Evolutionary conservation across 2,113 vertebrate genomes (phyloP).

Genomic region (Myrmecophaga tridactyla): DNA sequence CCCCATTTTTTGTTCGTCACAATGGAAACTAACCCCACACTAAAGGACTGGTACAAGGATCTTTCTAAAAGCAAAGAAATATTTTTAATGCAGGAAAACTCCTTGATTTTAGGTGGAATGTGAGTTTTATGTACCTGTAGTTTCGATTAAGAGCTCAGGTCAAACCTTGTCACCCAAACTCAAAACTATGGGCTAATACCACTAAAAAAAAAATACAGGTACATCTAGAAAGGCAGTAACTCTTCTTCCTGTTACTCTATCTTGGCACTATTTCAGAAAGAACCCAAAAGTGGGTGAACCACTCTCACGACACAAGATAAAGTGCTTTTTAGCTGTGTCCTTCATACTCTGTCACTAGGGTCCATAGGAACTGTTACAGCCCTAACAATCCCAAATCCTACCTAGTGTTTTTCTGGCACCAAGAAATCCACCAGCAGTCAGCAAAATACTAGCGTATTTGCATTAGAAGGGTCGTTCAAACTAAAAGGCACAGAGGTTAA

Average conservation of each 20-base stretch:
- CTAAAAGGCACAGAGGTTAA: neutral
- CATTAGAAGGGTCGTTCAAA: slow-evolving; percentile 4
- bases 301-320: too few species aligned
- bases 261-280: too few species aligned
- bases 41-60: neutral
- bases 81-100: neutral
- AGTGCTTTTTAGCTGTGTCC: too few species aligned
- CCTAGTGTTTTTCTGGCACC: too few species aligned
- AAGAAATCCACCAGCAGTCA: too few species aligned
- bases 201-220: too few species aligned
- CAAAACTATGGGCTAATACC: neutral
- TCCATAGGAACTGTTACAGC: too few species aligned
- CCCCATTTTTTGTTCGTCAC: neutral
- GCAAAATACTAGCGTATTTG: neutral
- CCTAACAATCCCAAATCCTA: too few species aligned
- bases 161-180: neutral
- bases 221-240: too few species aligned
- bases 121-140: neutral
- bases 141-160: neutral
- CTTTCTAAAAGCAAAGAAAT: neutral
- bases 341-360: too few species aligned
- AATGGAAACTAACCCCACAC: neutral
- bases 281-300: too few species aligned
- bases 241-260: too few species aligned
- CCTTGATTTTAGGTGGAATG: neutral